Evolutionary conservation across 2,113 vertebrate species (phyloP), one percentile per base, ranked within the genome.

Genomic region (Sapajus apella): DNA sequence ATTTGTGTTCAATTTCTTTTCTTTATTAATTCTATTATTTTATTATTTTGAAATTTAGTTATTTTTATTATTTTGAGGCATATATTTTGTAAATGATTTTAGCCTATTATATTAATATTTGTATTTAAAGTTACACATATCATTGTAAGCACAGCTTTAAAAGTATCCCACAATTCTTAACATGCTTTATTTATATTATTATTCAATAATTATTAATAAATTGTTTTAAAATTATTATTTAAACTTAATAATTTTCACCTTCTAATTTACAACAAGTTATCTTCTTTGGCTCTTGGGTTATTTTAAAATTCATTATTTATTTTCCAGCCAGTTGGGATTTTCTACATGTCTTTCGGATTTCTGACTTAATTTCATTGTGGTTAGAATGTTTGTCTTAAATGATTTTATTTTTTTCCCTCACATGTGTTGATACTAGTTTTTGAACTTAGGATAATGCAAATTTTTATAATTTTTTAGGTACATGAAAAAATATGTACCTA

Each of bases 1-100:
- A 75, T 76, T 43, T 68, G 27, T 85, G 3, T 37, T 93, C 14
- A 52, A 21, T 91, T 80, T 82, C 70, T 82, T 76, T 92, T 86
- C n/a, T 90, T 66, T 85, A 64, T 56, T 70, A 40, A 30, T 90
- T 94, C 5, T 52, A 13, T 43, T 52, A 13, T 43, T 43, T 43
- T 89, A 20, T n/a, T 95, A 80, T 52, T 12, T 10, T 45, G 20
- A 16, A 12, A 2, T 14, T 77, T 90, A 73, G 77, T 73, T 64
- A 12, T 1, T 35, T 9, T 91, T 61, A 56, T 73, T 87, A 89
- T 85, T 32, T 86, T 64, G 35, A 72, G 37, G 23, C 37, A 7
- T 27, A 7, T 88, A 37, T 50, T 75, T 21, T 88, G 11, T 96
- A 73, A 94, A 61, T 85, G 61, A 52, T 96, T 94, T 72, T 30